Evolutionary conservation across 2,888 invertebrate species (phyloP), one percentile per base, ranked within the genome.

Genomic region (Drosophila phalerata): DNA sequence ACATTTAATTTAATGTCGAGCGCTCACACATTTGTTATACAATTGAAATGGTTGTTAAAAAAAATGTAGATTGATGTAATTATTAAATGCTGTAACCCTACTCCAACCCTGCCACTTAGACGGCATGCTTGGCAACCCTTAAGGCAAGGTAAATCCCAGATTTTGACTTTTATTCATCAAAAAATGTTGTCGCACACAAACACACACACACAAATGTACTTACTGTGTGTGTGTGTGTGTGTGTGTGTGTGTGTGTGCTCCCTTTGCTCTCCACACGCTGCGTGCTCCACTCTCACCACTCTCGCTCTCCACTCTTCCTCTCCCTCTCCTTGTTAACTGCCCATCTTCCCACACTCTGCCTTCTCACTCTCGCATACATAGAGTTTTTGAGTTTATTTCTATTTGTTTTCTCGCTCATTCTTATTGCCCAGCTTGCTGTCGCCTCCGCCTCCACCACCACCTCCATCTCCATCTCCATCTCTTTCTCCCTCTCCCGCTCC

Each of bases 61-160:
- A 37, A 37, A 6, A 6, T n/a, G 8, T 67, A 71, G 76, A 85
- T 87, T 87, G 85, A 81, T 83, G 79, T 88, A 88, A 88, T 88
- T 86, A 84, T 79, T 79, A 69, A 72, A 42, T 56, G 43, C 15
- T 15, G 55, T 32, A 34, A 42, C 15, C 34, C 34, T 5, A 32
- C 19, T 4, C 2, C 5, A 30, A 9, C 19, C 32, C 13, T 0
- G 19, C 19, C 30, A 10, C 2, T 17, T 32, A 0, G 32, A 13
- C 19, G 9, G 28, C 5, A 10, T 48, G 6, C 19, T 40, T 17
- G 43, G 10, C 79, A 73, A 67, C 85, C 79, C 67, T 75, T 69
- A 73, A 69, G 56, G 61, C 45, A 52, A 73, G 65, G 56, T 61
- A 79, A 72, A 69, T 69, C 68, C 47, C 69, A 69, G 57, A 76